Base-by-base conservation (phyloP, 2,113 vertebrate species). In the Oryzias melastigma region DNA sequence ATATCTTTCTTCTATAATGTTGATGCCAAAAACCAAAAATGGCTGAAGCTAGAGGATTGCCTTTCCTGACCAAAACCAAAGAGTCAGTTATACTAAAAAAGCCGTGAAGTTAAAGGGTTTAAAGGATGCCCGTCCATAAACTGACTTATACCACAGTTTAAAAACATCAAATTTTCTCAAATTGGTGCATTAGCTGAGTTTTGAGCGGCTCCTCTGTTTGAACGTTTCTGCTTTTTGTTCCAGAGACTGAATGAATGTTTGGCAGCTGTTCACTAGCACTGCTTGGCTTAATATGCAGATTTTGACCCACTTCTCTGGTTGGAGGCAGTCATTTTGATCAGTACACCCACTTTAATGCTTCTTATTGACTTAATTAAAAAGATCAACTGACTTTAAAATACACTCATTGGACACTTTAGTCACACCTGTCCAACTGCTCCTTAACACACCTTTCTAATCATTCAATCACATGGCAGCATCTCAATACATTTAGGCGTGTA, bases 301-400 rank as follows among this genome's bases (percentile, higher is more conserved):
- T 62, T 0, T 76, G 82, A 73, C 86, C 86, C 66, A 77, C 27
- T 80, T 85, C 71, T 29, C 71, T 8, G 17, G 50, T 55, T 56
- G 29, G 56, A 67, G 50, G 63, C 41, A 19, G 45, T 16, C 43
- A 67, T 80, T 82, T 71, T 59, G 65, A 54, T 59, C 46, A 46
- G 56, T 27, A 19, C 65, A 41, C 17, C 15, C 22, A 44, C 49
- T 75, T 66, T 73, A 45, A 1, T 44, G 52, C 27, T 51, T 40
- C 48, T 52, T 68, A 43, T 58, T 82, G 20, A 59, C 41, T 4
- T 18, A 62, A 57, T 22, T 22, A 22, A 22, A 2, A 22, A 22
- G 22, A 22, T 22, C 22, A 22, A 43, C 58, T 82, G 20, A 59
- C 41, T 3, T 18, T 59, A 57, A 35, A 35, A 10, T 3, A 13